phyloP scores from a whole-genome alignment of 1,140 invertebrate genomes.

The Drosophila paulistorum region DNA sequence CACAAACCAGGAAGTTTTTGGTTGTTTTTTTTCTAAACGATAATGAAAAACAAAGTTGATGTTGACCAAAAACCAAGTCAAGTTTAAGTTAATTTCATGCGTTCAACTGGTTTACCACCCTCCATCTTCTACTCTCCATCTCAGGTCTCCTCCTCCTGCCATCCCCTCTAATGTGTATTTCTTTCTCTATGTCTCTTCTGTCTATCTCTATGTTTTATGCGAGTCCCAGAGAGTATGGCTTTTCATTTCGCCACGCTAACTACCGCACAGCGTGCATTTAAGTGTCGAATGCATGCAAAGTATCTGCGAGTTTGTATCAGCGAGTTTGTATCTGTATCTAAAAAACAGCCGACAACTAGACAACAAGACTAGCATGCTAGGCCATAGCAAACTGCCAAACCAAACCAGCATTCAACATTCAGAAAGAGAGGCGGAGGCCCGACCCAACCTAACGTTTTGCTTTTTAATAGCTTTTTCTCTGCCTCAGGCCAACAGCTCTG shows the following conservation, averaged over 20 bases:
- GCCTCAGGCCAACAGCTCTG: slow-evolving; percentile 40
- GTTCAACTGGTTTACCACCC: slow-evolving; percentile 66
- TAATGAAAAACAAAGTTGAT: slow-evolving; percentile 33
- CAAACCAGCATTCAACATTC: slow-evolving; percentile 13
- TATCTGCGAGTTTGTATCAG: slow-evolving; percentile 42
- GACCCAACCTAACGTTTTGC: slow-evolving; percentile 65
- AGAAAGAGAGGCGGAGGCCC: slow-evolving; percentile 34
- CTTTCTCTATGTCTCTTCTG: slow-evolving; percentile 2
- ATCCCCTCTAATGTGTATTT: too few species aligned
- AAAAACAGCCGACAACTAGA: slow-evolving; percentile 12
- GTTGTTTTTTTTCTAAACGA: neutral
- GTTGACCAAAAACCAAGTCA: slow-evolving; percentile 42
- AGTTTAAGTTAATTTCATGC: slow-evolving; percentile 72
- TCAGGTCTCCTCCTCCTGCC: neutral
- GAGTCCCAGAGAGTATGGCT: slow-evolving; percentile 61
- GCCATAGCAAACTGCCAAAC: slow-evolving; percentile 22
- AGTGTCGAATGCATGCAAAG: slow-evolving; percentile 52
- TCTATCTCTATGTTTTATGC: slow-evolving; percentile 66
- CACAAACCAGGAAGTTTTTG: slow-evolving; percentile 48
- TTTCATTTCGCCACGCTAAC: slow-evolving; percentile 75
- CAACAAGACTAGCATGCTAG: slow-evolving; percentile 14
- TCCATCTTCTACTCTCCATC: neutral
- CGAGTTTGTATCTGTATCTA: slow-evolving; percentile 45
- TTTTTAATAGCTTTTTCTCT: slow-evolving; percentile 73
- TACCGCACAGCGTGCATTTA: slow-evolving; percentile 78